A percentile compares a stretch with the other conserved stretches of the same genome.
These are phyloP conservation scores for Enteromius argenteus DNA, from an alignment of 2,797 vertebrate genomes.

Conservation along the genomic window DNA sequence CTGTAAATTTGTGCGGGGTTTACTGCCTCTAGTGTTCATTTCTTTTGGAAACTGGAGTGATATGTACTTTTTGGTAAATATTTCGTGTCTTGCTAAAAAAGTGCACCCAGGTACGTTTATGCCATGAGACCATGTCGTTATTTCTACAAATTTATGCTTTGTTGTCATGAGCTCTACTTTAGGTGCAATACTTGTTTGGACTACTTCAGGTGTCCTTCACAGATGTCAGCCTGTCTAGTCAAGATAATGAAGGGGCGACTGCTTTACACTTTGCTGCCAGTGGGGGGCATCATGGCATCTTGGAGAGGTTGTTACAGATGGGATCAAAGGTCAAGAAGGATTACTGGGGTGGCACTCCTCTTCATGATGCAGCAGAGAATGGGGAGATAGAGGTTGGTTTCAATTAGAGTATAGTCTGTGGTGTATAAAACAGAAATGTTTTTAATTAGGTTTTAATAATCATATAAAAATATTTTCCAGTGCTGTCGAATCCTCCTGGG, in stretches of 20 bases:
- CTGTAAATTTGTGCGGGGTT: too few relatives aligned
- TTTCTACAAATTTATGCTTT: not conserved
- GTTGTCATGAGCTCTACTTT: not conserved
- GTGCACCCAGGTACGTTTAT: too few relatives aligned
- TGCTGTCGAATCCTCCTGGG: conserved; percentile 84
- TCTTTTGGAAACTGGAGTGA: too few relatives aligned
- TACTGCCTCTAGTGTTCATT: too few relatives aligned
- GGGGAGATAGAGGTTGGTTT: conserved; percentile 82
- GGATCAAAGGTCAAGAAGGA: conserved; percentile 81
- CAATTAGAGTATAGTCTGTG: not conserved
- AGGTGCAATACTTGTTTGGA: conserved; percentile 11
- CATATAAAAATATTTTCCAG: conserved; percentile 65
- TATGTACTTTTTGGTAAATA: too few relatives aligned
- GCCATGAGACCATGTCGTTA: too few relatives aligned
- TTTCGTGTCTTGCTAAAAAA: too few relatives aligned
- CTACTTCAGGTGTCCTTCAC: conserved; percentile 77
- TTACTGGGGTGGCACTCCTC: conserved; percentile 85
- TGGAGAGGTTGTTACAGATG: conserved; percentile 80
- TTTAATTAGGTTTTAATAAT: not conserved
- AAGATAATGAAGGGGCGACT: conserved; percentile 84
- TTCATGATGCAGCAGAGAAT: conserved; percentile 88
- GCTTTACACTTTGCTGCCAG: conserved; percentile 88
- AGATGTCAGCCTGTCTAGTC: conserved; percentile 73
- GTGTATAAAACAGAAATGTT: not conserved
- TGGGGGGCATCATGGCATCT: conserved; percentile 82